Conservation (phyloP, 2,888 invertebrate genomes). For the Chrysolina americana region DNA sequence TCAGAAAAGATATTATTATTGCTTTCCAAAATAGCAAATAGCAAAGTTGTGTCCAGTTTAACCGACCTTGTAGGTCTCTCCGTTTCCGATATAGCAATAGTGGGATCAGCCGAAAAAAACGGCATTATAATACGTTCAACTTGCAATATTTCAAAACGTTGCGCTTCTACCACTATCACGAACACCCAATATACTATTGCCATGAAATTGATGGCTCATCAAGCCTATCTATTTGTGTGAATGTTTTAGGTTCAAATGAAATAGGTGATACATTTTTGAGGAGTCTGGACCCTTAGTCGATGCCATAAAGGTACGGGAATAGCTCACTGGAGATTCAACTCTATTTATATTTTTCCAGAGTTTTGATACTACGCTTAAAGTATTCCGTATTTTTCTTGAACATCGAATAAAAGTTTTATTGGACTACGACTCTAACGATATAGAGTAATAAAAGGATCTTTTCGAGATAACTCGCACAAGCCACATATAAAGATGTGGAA, state of each 20-base stretch:
- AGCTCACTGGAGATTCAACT: slow-evolving; percentile 39
- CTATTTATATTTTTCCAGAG: slow-evolving; percentile 43
- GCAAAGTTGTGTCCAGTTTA: no score
- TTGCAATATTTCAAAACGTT: no score
- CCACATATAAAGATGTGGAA: neutral
- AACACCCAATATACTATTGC: neutral
- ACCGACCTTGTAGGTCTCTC: no score
- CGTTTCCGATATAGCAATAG: no score
- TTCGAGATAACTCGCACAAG: slow-evolving; percentile 19
- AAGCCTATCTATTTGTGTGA: slow-evolving; percentile 26
- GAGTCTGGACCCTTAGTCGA: slow-evolving; percentile 26
- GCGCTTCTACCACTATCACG: neutral
- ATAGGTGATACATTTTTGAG: slow-evolving; percentile 42
- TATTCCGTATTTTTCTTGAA: slow-evolving; percentile 43
- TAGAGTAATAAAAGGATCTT: slow-evolving; percentile 35
- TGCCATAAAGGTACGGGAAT: slow-evolving; percentile 35
- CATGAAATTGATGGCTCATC: neutral
- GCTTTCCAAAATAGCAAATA: no score
- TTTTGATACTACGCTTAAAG: slow-evolving; percentile 43
- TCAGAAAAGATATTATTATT: no score
- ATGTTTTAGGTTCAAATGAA: slow-evolving; percentile 39
- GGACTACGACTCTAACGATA: slow-evolving; percentile 35
- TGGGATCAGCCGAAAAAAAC: no score
- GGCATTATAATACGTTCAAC: no score
- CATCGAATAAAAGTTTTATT: slow-evolving; percentile 44